A percentile compares a stretch with the other conserved stretches of the same genome.
Evolutionary conservation across 2,113 vertebrate species (phyloP).

Genomic region (Sinocyclocheilus grahami): DNA sequence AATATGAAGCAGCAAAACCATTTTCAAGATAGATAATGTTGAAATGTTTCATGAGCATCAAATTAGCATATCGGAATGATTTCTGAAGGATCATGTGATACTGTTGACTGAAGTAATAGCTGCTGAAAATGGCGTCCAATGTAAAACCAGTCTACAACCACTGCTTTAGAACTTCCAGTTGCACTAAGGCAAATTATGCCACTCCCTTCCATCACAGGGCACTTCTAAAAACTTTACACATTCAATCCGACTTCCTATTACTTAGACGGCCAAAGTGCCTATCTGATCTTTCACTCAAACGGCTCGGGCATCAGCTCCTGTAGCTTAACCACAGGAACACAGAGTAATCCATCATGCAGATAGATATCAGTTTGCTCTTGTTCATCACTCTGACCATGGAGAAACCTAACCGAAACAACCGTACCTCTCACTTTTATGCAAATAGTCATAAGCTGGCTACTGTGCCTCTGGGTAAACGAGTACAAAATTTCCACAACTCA

Average conservation of each 20-base stretch:
- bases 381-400: neutral
- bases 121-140: neutral
- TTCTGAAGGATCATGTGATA: neutral
- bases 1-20: no score
- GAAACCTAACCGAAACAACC: slow-evolving; percentile 36
- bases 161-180: neutral
- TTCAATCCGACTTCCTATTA: slow-evolving; percentile 31
- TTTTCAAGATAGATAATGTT: no score
- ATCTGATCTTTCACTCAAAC: slow-evolving; percentile 56
- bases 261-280: slow-evolving; percentile 29
- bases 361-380: slow-evolving; percentile 66
- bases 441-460: neutral
- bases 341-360: slow-evolving; percentile 75
- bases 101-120: neutral
- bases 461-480: slow-evolving; percentile 4
- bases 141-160: neutral
- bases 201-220: neutral
- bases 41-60: neutral
- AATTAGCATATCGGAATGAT: neutral
- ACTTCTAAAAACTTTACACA: slow-evolving; percentile 29
- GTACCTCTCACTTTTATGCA: neutral
- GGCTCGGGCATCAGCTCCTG: slow-evolving; percentile 28
- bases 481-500: slow-evolving; percentile 43
- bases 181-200: neutral
- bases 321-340: slow-evolving; percentile 42